phyloP scores from a whole-genome alignment of 2,888 invertebrate species.

The Diaphora mendica region DNA sequence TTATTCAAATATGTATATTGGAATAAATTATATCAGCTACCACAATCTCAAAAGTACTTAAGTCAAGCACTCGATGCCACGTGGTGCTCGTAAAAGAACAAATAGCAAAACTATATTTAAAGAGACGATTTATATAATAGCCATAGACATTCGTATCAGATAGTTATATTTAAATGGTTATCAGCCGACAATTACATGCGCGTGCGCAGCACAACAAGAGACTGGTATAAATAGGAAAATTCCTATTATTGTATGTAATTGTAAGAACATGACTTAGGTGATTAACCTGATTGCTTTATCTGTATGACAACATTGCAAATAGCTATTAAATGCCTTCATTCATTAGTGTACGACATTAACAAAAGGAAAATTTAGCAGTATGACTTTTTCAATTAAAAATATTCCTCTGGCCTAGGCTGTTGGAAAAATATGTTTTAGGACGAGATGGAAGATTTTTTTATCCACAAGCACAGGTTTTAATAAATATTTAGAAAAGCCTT shows the following conservation, averaged over 20 bases:
- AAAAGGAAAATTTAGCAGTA: conserved; percentile 80
- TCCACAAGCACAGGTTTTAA: too few relatives aligned
- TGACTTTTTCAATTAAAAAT: conserved; percentile 61
- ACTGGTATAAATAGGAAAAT: conserved; percentile 79
- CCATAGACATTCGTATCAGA: conserved; percentile 29
- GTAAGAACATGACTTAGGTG: conserved; percentile 61
- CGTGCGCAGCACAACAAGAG: conserved; percentile 59
- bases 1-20: background rate
- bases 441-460: background rate
- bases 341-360: conserved; percentile 66
- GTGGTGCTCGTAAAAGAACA: background rate
- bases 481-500: background rate
- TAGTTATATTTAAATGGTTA: conserved; percentile 56
- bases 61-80: background rate
- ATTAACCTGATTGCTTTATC: conserved; percentile 75
- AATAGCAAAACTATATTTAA: background rate
- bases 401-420: conserved; percentile 60
- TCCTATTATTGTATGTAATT: conserved; percentile 75
- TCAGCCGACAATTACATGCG: conserved; percentile 61
- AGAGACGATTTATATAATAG: background rate
- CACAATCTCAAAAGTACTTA: background rate
- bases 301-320: conserved; percentile 74
- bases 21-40: background rate
- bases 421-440: background rate
- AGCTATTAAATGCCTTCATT: conserved; percentile 69